Base-by-base conservation (phyloP, 2,888 invertebrate species). In the Amphipyra tragopoginis region DNA sequence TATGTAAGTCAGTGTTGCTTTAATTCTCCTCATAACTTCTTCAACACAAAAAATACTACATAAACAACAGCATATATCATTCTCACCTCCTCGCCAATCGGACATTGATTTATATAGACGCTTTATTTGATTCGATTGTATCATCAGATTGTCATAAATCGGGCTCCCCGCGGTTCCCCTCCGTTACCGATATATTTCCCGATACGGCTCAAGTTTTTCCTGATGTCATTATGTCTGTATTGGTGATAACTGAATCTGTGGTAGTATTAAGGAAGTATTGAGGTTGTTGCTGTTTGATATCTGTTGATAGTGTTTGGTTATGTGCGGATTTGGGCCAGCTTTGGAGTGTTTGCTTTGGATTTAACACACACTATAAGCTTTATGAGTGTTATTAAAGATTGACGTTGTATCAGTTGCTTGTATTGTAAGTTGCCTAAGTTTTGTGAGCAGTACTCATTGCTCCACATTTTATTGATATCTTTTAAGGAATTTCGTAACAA, bases 121-220 rank as follows among this genome's bases (percentile, higher is more conserved):
- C 87, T 91, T 92, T 93, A 93, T 93, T 93, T 93, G 93, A 94
- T 93, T 93, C 91, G 93, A 93, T 93, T 92, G 93, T 93, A 93
- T 94, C 93, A 93, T 93, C 93, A 91, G 92, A 91, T 88, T 88
- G 91, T 93, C 93, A 93, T 93, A 93, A 93, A 93, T 93, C 92
- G 86, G 78, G 79, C 75, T 75, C 83, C 86, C 83, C 86, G 64
- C 57, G 42, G 56, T 51, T 79, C 84, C 81, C 83, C 80, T 79
- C 54, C 69, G 64, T 62, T 70, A 65, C 59, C 82, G 82, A 81
- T 83, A 86, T 88, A 87, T 88, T 89, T 80, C 86, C 81, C 82
- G 83, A 82, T 83, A 82, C 80, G 84, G 76, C 76, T 79, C 79
- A 84, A 90, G 84, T 87, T 90, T 89, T 91, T 90, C 90, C 91